Evolutionary conservation across 2,888 invertebrate species (phyloP), one percentile per base, ranked within the genome.

Genomic region (Nysson spinosus): DNA sequence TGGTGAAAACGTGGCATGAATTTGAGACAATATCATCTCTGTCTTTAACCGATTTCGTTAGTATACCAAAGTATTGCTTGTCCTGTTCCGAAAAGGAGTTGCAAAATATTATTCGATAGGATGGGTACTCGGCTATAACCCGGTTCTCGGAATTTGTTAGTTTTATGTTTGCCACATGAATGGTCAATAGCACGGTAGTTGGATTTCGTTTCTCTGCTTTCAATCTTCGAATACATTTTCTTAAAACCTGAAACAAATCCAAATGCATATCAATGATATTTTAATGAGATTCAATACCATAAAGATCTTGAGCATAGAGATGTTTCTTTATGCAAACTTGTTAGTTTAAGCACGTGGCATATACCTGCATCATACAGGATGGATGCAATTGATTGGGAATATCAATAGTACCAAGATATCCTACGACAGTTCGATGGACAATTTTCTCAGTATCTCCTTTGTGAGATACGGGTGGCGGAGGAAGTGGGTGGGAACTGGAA

Each of bases 341-440:
- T n/a, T n/a, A n/a, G n/a, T n/a, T n/a, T n/a, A n/a, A n/a, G n/a
- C n/a, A n/a, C n/a, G n/a, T n/a, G n/a, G n/a, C n/a, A n/a, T n/a
- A n/a, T 61, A 90, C 90, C 82, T 91, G 90, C 72, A 94, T 87
- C 52, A 96, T 92, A 9, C 94, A 92, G 32, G 93, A 93, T 39
- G 92, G 91, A 47, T 93, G 90, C 35, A 95, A 89, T 72, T 95
- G 93, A 85, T 94, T 93, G 0, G 98, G 97, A 89, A 98, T 97
- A 88, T 98, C 98, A 68, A 98, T 96, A 1, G 98, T 97, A 16
- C 98, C 98, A 42, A 98, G 89, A 87, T 98, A 98, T 0, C 97
- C 97, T 0, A 98, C 96, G 1, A 98, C 92, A 0, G 95, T 95
- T 74, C 94, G 92, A 81, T 94, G 94, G 66, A 94, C 94, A 5